These are phyloP conservation scores for Hydrozoanthus gracilis DNA, from an alignment of 92 coral and sea anemone genomes.

Conservation along the genomic window DNA sequence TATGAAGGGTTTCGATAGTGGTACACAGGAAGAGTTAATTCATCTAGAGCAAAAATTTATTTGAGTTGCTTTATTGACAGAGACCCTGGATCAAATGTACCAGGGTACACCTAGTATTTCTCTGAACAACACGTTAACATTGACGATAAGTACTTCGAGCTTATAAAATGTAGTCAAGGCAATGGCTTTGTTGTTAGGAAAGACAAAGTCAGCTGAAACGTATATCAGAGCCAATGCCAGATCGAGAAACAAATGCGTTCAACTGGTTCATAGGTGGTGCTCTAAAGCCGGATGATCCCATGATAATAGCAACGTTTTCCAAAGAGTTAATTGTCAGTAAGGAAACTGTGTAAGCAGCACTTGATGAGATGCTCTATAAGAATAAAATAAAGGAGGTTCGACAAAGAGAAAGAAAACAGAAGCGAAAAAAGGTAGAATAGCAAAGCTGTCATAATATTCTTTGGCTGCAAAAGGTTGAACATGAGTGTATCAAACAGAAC, in stretches of 20 bases:
- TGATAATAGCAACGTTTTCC: constrained; percentile 25
- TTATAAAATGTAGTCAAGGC: constrained; percentile 22
- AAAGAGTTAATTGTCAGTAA: constrained; percentile 31
- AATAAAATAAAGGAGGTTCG: constrained; percentile 1
- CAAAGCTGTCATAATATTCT: constrained; percentile 47
- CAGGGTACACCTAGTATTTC: constrained; percentile 44
- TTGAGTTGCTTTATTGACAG: constrained; percentile 42
- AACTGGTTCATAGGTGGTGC: constrained; percentile 5
- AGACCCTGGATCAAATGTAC: constrained; percentile 40
- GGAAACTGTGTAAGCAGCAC: constrained; percentile 32
- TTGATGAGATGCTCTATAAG: constrained; percentile 41
- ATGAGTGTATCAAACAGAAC: constrained; percentile 38
- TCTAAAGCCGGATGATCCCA: constrained; percentile 7
- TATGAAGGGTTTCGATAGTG: constrained; percentile 49
- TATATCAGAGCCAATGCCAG: constrained; percentile 41
- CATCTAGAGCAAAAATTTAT: constrained; percentile 35
- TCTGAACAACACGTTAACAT: constrained; percentile 14
- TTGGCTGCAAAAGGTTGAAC: constrained; percentile 45
- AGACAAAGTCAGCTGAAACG: not conserved
- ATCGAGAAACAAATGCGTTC: not conserved
- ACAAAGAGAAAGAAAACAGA: constrained; percentile 36
- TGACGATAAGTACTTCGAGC: constrained; percentile 43
- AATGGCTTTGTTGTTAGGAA: constrained; percentile 9
- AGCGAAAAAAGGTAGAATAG: constrained; percentile 20
- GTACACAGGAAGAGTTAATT: constrained; percentile 43